Base-by-base conservation (phyloP, 2,888 invertebrate genomes). In the Polylopha cassiicola region DNA sequence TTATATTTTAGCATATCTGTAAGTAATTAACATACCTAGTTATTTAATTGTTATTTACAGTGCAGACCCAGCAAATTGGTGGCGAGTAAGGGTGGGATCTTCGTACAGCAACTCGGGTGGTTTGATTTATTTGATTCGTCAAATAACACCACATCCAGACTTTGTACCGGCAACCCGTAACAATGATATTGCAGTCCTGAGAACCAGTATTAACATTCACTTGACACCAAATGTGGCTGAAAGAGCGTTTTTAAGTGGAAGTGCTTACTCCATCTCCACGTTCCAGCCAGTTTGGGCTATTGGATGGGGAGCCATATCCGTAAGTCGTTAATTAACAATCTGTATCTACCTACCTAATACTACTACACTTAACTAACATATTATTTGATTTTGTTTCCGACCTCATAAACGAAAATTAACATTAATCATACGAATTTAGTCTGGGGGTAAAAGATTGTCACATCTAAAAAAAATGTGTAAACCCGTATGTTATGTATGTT, bases 21-120 rank as follows among this genome's bases (percentile, higher is more conserved):
- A n/a, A n/a, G n/a, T n/a, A n/a, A n/a, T n/a, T n/a, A n/a, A n/a
- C n/a, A 3, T 11, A 11, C 14, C 21, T 26, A 13, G 9, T 15
- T 30, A 7, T 14, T 10, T 14, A 3, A 6, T 4, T 13, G 26
- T 11, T 14, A 17, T 33, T 43, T 20, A 10, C 34, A 46, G 43
- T 2, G 28, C 42, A 1, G 45, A 78, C 21, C 53, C 61, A 4
- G 46, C 44, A 0, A 10, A 32, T 7, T 61, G 61, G 58, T 82
- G 80, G 80, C 70, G 78, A 2, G 70, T 64, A 0, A 59, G 80
- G 24, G 65, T 75, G 0, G 79, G 77, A 0, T 72, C 81, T 1
- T 47, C 61, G 0, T 50, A 46, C 39, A 60, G 65, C 15, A 63
- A 61, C 30, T 42, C 61, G 0, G 66, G 65, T 0, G 79, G 81